phyloP scores from a whole-genome alignment of 1,140 invertebrate species.

The Danaus melanippus region DNA sequence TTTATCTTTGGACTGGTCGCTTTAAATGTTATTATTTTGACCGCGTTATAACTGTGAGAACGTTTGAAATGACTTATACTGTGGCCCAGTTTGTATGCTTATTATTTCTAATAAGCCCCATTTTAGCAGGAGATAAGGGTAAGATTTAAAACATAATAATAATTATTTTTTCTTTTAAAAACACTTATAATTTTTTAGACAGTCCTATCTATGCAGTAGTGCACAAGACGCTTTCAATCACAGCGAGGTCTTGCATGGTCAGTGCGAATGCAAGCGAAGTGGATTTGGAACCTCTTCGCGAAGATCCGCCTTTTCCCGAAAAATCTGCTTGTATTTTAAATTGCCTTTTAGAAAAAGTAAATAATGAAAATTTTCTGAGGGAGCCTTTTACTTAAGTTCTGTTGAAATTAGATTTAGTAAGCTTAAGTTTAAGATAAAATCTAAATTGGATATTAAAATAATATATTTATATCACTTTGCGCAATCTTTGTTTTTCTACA shows the following conservation, averaged over 20 bases:
- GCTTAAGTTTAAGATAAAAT: too few species aligned
- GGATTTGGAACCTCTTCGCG: constrained; percentile 44
- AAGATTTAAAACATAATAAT: too few species aligned
- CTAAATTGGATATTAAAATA: too few species aligned
- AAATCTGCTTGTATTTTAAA: constrained; percentile 55
- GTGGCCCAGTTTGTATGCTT: constrained; percentile 12
- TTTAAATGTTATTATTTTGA: constrained; percentile 23
- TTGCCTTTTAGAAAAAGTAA: constrained; percentile 58
- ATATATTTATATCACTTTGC: not conserved
- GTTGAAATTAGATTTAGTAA: too few species aligned
- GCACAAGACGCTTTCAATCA: constrained; percentile 35
- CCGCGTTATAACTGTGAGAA: constrained; percentile 2
- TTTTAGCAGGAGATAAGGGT: too few species aligned
- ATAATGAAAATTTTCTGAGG: too few species aligned
- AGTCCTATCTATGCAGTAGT: constrained; percentile 40
- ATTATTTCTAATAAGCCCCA: too few species aligned
- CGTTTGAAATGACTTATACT: too few species aligned
- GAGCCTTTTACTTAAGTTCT: too few species aligned
- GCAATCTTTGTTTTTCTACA: not conserved
- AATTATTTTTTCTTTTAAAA: too few species aligned
- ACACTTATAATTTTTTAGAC: constrained; percentile 20
- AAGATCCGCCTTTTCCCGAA: constrained; percentile 57
- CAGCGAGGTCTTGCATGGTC: constrained; percentile 46
- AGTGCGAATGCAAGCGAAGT: constrained; percentile 40
- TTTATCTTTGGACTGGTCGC: constrained; percentile 8